Conservation (phyloP, 1,140 invertebrate species). For the Bicyclus anynana region DNA sequence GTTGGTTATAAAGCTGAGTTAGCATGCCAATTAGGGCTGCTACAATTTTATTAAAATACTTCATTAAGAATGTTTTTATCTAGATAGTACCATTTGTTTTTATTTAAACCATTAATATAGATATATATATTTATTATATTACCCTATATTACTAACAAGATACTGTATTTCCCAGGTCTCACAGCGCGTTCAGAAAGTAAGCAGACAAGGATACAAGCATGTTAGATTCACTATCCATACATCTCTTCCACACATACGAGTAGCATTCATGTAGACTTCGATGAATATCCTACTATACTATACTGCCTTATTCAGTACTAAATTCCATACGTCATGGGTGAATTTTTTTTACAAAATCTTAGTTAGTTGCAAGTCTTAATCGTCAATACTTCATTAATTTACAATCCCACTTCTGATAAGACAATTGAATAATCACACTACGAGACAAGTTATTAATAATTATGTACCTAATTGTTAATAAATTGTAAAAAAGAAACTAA, state of each 20-base stretch:
- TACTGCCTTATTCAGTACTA: not conserved
- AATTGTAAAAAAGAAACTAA: too few species aligned
- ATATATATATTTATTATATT: not conserved
- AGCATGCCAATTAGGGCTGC: too few species aligned
- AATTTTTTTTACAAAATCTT: not conserved
- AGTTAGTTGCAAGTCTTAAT: not conserved
- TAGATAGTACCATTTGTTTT: too few species aligned
- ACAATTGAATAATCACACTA: too few species aligned
- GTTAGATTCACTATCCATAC: conserved; percentile 35
- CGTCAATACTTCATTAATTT: not conserved
- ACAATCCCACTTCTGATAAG: not conserved
- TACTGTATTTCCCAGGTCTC: conserved; percentile 71
- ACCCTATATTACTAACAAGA: conserved; percentile 48
- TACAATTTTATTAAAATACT: too few species aligned
- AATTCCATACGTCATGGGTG: not conserved
- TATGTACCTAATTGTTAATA: too few species aligned
- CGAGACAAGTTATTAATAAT: too few species aligned
- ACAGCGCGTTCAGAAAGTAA: conserved; percentile 72
- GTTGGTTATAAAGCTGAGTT: too few species aligned
- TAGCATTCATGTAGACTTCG: conserved; percentile 14
- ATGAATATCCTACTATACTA: not conserved
- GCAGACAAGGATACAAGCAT: conserved; percentile 49
- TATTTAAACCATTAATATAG: not conserved
- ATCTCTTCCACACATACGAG: conserved; percentile 13
- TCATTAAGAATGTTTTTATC: too few species aligned